A percentile compares a stretch with the other conserved stretches of the same genome.
Conservation (phyloP, 2,113 vertebrate genomes). For the Scolopax mira region DNA sequence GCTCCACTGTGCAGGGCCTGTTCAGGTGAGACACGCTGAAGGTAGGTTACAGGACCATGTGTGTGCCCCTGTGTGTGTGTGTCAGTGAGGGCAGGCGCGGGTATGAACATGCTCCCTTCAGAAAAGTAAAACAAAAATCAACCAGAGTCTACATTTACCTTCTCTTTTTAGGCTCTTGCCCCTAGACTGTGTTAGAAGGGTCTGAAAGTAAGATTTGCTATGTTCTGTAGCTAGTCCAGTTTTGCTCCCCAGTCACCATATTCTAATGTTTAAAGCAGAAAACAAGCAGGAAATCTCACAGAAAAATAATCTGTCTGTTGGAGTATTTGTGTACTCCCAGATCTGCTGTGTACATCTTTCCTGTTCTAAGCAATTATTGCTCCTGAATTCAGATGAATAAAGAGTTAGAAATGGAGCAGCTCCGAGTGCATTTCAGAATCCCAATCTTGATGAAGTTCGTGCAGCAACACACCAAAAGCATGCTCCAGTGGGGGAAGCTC, state of each 20-base stretch:
- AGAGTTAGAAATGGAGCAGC: neutral
- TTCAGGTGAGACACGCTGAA: neutral
- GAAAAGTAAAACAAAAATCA: neutral
- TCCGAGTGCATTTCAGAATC: neutral
- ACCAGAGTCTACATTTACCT: neutral
- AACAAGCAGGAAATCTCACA: neutral
- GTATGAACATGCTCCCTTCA: neutral
- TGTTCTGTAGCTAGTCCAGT: neutral
- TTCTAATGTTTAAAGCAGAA: neutral
- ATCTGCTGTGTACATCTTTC: neutral
- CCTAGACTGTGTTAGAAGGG: neutral
- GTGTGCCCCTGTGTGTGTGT: neutral
- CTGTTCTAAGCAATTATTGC: neutral
- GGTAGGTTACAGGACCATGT: neutral
- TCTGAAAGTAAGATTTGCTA: neutral
- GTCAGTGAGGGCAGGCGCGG: neutral
- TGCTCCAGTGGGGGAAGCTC: neutral
- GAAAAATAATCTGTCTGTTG: neutral
- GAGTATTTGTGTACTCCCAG: neutral
- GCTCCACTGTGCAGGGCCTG: neutral
- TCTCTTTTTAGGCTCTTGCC: neutral
- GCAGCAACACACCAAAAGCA: neutral
- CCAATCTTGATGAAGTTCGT: neutral
- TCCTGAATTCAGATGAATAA: neutral
- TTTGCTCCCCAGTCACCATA: neutral